Percentiles rank a stretch among this genome's conserved stretches.
phyloP scores from a whole-genome alignment of 2,888 invertebrate species.

The Cheilosia variabilis region DNA sequence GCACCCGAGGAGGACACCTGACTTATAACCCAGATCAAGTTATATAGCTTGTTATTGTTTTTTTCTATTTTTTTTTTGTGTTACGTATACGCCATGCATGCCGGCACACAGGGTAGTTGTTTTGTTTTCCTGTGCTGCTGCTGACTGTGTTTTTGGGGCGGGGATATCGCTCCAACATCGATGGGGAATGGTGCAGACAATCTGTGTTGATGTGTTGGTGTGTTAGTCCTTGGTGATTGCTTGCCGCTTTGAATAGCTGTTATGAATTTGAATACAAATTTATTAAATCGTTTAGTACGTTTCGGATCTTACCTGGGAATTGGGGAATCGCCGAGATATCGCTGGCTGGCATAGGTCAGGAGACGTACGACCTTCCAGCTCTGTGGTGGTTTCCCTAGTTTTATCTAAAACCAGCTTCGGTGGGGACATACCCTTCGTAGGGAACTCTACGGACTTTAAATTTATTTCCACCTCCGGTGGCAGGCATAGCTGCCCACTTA shows the following conservation, averaged over 20 bases:
- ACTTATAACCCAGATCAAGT: conserved; percentile 62
- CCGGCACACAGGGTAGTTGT: conserved; percentile 33
- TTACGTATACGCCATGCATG: conserved; percentile 62
- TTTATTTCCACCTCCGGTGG: conserved; percentile 43
- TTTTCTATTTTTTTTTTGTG: neutral
- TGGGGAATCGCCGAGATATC: conserved; percentile 49
- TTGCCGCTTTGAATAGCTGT: conserved; percentile 60
- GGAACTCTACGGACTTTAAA: conserved; percentile 10
- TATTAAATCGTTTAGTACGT: conserved; percentile 66
- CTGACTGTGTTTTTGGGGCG: conserved; percentile 8
- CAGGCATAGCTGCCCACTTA: conserved; percentile 45
- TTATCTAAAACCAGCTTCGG: conserved; percentile 51
- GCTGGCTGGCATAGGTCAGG: conserved; percentile 51
- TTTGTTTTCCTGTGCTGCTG: conserved; percentile 12
- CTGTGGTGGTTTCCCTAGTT: conserved; percentile 12
- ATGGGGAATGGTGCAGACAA: conserved; percentile 45
- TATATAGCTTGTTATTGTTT: neutral
- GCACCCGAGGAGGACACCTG: conserved; percentile 56
- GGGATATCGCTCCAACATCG: conserved; percentile 44
- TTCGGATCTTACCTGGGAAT: conserved; percentile 34
- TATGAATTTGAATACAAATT: conserved; percentile 68
- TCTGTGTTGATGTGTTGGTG: conserved; percentile 23
- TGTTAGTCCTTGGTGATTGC: conserved; percentile 23
- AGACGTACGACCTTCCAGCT: conserved; percentile 23
- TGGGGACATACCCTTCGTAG: neutral